A percentile compares a stretch with the other conserved stretches of the same genome.
These are phyloP conservation scores for Rutilus rutilus DNA, from an alignment of 2,113 vertebrate species.

Conservation along the genomic window DNA sequence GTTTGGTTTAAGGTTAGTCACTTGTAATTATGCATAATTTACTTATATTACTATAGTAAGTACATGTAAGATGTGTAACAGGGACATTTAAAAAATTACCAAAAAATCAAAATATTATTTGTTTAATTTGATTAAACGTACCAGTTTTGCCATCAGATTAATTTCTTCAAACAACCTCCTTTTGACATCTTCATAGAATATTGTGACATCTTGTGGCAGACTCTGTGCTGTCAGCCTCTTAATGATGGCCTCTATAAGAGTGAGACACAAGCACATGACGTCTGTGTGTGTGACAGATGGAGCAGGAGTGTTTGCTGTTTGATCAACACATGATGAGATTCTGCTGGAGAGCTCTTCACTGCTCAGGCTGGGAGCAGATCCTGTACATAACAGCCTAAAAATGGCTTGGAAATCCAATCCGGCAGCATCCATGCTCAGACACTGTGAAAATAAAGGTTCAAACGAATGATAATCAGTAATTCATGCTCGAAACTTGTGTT, in stretches of 20 bases:
- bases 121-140: slow-evolving; percentile 67
- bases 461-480: not conserved
- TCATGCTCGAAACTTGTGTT: not conserved
- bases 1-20: too few species aligned
- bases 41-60: too few species aligned
- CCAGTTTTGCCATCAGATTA: slow-evolving; percentile 78
- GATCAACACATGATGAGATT: slow-evolving; percentile 25
- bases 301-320: not conserved
- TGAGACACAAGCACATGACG: slow-evolving; percentile 74
- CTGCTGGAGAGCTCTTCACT: slow-evolving; percentile 27
- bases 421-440: slow-evolving; percentile 1
- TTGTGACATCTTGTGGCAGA: slow-evolving; percentile 37
- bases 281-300: slow-evolving; percentile 1
- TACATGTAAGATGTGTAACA: too few species aligned
- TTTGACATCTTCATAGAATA: slow-evolving; percentile 70
- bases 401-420: slow-evolving; percentile 13
- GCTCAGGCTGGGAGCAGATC: slow-evolving; percentile 17
- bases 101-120: not conserved
- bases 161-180: slow-evolving; percentile 71
- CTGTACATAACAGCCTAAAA: slow-evolving; percentile 24
- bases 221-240: slow-evolving; percentile 56
- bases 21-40: too few species aligned
- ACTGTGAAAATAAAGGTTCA: not conserved
- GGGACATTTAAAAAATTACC: too few species aligned
- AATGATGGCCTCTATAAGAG: slow-evolving; percentile 75